A percentile compares a stretch with the other conserved stretches of the same genome.
phyloP scores from a whole-genome alignment of 1,140 invertebrate genomes.

The Diploscapter pachys region DNA sequence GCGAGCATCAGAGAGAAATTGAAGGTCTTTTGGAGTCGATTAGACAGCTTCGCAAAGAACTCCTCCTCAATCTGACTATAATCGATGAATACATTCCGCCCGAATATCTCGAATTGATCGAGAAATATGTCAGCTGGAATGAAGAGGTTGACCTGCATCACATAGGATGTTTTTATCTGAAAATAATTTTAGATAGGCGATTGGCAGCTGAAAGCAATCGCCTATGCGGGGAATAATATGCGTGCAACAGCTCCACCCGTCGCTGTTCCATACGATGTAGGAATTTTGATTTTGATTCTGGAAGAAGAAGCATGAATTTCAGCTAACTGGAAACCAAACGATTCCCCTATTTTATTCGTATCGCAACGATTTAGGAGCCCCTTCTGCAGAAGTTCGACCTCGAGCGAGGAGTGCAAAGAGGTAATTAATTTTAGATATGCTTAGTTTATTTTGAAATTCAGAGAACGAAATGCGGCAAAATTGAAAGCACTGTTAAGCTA shows the following conservation, averaged over 20 bases:
- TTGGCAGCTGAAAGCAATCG: conserved; percentile 90
- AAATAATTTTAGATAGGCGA: conserved; percentile 72
- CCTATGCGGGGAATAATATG: conserved; percentile 99
- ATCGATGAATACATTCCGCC: conserved; percentile 84
- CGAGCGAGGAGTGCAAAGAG: conserved; percentile 2
- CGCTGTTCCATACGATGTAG: not conserved
- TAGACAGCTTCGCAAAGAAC: conserved; percentile 73
- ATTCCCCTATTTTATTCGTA: conserved; percentile 26
- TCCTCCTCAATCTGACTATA: conserved; percentile 80
- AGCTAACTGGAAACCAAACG: conserved; percentile 5
- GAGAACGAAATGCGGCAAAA: conserved; percentile 13
- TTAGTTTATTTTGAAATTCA: not conserved
- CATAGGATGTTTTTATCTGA: too few relatives aligned
- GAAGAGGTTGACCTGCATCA: not conserved
- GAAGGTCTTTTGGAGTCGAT: conserved; percentile 89
- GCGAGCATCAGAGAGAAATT: conserved; percentile 92
- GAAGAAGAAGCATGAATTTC: not conserved
- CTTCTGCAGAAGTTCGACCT: conserved; percentile 15
- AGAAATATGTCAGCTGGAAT: conserved; percentile 60
- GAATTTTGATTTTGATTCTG: too few relatives aligned
- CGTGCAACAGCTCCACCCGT: conserved; percentile 55
- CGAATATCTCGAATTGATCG: conserved; percentile 86
- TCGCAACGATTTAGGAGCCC: conserved; percentile 15
- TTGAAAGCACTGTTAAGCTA: conserved; percentile 3
- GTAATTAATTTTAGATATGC: not conserved